A percentile compares a stretch with the other conserved stretches of the same genome.
Evolutionary conservation across 2,797 vertebrate genomes (phyloP).

Genomic region (Eulemur mongoz): DNA sequence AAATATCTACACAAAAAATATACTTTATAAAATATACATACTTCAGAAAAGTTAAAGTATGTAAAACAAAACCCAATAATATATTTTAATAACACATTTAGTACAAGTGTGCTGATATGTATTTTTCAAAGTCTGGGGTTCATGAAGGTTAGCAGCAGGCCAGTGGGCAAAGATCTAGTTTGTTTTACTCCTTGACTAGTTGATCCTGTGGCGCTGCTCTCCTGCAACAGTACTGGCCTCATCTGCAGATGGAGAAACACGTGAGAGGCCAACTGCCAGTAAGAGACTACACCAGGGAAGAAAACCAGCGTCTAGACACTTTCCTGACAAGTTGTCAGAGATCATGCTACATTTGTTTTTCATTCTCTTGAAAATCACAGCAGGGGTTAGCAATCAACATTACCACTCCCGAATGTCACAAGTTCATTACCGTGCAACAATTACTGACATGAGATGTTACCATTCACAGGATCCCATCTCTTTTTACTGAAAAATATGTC

Average conservation of each 20-base stretch:
- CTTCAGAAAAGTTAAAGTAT: neutral
- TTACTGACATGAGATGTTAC: neutral
- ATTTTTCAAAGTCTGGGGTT: neutral
- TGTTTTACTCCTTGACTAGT: neutral
- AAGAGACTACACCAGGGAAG: fast-evolving
- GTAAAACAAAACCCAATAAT: neutral
- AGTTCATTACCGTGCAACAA: neutral
- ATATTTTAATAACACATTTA: neutral
- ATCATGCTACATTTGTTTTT: neutral
- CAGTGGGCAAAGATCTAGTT: neutral
- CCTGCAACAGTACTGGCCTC: neutral
- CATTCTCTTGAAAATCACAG: neutral
- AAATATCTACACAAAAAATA: slow-evolving; percentile 1
- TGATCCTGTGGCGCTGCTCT: neutral
- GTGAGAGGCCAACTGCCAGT: neutral
- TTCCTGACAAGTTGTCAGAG: neutral
- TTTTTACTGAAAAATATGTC: neutral
- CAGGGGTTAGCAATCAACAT: neutral
- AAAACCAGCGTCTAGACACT: neutral
- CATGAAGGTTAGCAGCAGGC: neutral
- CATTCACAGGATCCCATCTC: neutral
- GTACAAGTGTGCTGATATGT: neutral
- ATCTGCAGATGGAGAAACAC: neutral
- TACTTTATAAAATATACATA: neutral
- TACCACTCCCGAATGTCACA: too few species aligned